Conservation (phyloP, 1,140 invertebrate genomes). For the Pentalonia nigronervosa region DNA sequence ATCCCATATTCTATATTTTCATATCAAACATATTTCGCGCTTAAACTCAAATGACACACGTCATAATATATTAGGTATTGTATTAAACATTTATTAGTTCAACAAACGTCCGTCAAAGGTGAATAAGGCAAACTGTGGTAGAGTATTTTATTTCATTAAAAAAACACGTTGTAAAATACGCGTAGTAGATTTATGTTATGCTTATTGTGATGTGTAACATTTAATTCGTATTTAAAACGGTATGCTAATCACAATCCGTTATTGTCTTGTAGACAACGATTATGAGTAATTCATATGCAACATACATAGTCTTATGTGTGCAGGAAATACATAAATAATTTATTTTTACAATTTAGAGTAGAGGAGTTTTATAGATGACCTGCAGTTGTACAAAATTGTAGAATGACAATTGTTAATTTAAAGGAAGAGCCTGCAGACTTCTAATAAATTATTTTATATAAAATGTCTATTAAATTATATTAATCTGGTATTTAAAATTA, state of each 20-base stretch:
- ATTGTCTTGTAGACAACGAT: constrained; percentile 10
- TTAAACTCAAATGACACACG: neutral
- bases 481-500: neutral
- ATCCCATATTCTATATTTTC: neutral
- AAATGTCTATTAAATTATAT: neutral
- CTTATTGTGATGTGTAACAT: neutral
- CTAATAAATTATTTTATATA: neutral
- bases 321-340: neutral
- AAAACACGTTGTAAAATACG: neutral
- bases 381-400: neutral
- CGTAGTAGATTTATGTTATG: neutral
- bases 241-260: neutral
- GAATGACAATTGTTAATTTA: neutral
- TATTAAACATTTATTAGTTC: constrained; percentile 12
- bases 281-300: neutral
- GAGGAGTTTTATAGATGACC: neutral
- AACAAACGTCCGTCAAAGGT: constrained; percentile 15
- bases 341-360: neutral
- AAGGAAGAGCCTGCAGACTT: neutral
- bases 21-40: neutral
- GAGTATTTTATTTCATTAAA: neutral
- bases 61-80: neutral
- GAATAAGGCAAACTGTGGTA: neutral
- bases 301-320: neutral
- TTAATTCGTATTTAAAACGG: neutral